A percentile compares a stretch with the other conserved stretches of the same genome.
These are phyloP conservation scores for Exocentrus adspersus DNA, from an alignment of 2,888 invertebrate species.

Conservation along the genomic window DNA sequence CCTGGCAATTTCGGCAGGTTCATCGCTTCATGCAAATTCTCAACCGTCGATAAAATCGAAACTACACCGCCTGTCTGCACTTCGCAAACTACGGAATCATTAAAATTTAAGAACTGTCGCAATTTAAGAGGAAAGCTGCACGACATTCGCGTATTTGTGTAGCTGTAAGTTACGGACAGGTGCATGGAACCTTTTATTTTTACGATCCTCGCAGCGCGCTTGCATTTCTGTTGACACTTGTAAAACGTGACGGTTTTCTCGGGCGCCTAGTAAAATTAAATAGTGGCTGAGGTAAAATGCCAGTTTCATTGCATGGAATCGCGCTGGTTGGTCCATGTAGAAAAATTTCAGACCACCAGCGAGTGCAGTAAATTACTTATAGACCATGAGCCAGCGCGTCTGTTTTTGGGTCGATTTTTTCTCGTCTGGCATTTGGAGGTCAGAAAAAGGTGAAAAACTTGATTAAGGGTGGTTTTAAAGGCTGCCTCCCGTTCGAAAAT, in stretches of 20 bases:
- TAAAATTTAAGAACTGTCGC: background rate
- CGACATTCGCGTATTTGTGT: background rate
- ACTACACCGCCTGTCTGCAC: background rate
- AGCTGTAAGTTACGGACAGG: background rate
- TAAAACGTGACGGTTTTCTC: background rate
- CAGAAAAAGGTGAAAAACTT: too few relatives aligned
- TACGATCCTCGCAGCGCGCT: background rate
- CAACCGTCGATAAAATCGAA: background rate
- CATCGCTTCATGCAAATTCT: background rate
- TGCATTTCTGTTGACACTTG: background rate
- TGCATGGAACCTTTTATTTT: background rate
- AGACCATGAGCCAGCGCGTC: too few relatives aligned
- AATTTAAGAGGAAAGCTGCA: background rate
- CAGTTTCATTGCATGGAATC: too few relatives aligned
- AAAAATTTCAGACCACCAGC: too few relatives aligned
- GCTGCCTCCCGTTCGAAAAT: too few relatives aligned
- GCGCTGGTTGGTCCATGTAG: too few relatives aligned
- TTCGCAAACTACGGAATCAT: background rate
- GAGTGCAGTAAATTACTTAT: too few relatives aligned
- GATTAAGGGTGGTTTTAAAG: too few relatives aligned
- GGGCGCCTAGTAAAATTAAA: background rate
- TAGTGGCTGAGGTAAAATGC: too few relatives aligned
- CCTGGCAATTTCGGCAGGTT: background rate
- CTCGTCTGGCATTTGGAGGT: too few relatives aligned
- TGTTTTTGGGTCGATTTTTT: too few relatives aligned